Evolutionary conservation across 1,140 invertebrate genomes (phyloP).

Genomic region (Drosophila mayri): DNA sequence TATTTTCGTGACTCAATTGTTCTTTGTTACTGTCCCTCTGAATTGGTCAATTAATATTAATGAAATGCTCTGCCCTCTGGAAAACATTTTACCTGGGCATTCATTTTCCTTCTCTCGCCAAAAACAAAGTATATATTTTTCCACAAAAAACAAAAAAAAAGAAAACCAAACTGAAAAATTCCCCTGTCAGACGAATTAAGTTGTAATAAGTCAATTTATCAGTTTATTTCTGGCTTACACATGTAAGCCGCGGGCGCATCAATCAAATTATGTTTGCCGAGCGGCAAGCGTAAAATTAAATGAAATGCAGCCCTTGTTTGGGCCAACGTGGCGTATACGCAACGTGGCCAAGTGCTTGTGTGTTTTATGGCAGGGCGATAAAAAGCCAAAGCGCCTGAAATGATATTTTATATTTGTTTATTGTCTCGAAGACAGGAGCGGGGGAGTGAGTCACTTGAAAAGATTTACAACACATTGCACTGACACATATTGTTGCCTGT

Average conservation of each 20-base stretch:
- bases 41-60: constrained; percentile 83
- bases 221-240: constrained; percentile 70
- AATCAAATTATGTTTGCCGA: constrained; percentile 43
- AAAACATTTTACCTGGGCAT: constrained; percentile 41
- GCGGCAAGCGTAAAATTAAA: constrained; percentile 43
- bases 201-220: constrained; percentile 73
- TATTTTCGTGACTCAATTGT: constrained; percentile 44
- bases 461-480: constrained; percentile 72
- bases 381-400: constrained; percentile 47
- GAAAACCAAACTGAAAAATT: constrained; percentile 33
- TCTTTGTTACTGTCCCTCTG: constrained; percentile 54
- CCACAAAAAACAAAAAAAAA: neutral
- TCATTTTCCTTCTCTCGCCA: constrained; percentile 38
- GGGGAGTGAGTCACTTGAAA: constrained; percentile 46
- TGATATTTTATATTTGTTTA: constrained; percentile 55
- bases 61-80: constrained; percentile 49
- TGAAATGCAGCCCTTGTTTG: constrained; percentile 42
- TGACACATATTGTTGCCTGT: constrained; percentile 65
- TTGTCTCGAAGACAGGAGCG: constrained; percentile 4
- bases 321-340: constrained; percentile 57
- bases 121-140: neutral
- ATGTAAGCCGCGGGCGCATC: constrained; percentile 40
- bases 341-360: constrained; percentile 36
- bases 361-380: constrained; percentile 58
- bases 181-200: constrained; percentile 35